Conservation (phyloP, 2,113 vertebrate species). For the Crotophaga sulcirostris region DNA sequence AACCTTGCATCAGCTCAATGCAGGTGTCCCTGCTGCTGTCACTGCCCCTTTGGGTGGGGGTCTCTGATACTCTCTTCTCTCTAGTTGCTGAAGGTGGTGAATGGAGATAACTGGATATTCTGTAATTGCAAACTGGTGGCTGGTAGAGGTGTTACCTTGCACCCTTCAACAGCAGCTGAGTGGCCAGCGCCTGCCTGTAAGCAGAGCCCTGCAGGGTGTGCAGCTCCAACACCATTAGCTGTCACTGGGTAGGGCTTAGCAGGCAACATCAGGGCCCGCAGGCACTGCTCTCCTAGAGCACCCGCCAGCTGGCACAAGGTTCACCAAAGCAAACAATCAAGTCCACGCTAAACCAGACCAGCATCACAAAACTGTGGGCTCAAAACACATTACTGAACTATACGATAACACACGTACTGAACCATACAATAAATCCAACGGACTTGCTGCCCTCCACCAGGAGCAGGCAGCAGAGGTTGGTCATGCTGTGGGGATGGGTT, state of each 20-base stretch:
- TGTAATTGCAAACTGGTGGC: not conserved
- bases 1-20: rapidly evolving
- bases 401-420: rapidly evolving
- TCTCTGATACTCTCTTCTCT: not conserved
- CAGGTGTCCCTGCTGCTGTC: too few relatives aligned
- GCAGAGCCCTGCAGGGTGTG: not conserved
- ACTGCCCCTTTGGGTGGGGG: rapidly evolving
- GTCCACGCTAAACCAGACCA: not conserved
- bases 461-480: not conserved
- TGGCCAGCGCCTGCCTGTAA: not conserved
- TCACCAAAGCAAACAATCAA: not conserved
- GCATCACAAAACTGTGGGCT: not conserved
- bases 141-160: not conserved
- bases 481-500: rapidly evolving
- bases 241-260: not conserved
- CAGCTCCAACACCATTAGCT: not conserved
- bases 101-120: not conserved
- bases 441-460: not conserved
- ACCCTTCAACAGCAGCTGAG: not conserved
- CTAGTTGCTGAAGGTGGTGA: not conserved
- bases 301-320: not conserved
- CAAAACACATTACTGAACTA: rapidly evolving
- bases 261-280: not conserved
- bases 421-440: too few relatives aligned
- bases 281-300: not conserved